Evolutionary conservation across 1,140 invertebrate genomes (phyloP).

Genomic region (Forficula auricularia): DNA sequence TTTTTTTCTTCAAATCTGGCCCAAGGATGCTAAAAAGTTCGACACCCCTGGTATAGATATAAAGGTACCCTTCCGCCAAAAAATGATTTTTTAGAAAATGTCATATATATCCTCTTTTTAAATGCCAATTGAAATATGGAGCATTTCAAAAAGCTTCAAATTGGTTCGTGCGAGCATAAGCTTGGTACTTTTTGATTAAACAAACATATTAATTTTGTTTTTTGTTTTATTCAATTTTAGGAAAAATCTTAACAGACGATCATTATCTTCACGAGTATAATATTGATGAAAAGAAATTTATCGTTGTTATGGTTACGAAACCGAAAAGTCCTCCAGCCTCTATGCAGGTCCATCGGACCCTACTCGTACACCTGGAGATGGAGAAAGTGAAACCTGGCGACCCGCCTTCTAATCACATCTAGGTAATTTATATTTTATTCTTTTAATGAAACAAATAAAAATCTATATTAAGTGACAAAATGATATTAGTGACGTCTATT

Average conservation of each 20-base stretch:
- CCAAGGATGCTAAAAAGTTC: no score
- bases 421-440: background rate
- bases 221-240: conserved; percentile 29
- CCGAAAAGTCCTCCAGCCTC: conserved; percentile 38
- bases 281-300: conserved; percentile 93
- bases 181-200: background rate
- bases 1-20: no score
- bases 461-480: conserved; percentile 1
- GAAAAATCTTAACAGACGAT: conserved; percentile 81
- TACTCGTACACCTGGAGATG: background rate
- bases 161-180: no score
- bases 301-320: conserved; percentile 93
- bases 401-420: background rate
- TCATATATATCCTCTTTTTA: no score
- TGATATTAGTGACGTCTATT: no score
- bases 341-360: conserved; percentile 19
- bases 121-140: no score
- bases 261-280: conserved; percentile 71
- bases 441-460: background rate
- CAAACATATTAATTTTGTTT: conserved; percentile 10
- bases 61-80: no score
- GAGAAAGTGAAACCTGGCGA: conserved; percentile 5
- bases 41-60: no score
- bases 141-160: no score
- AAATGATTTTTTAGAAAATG: no score